phyloP scores from a whole-genome alignment of 2,888 invertebrate species.

The Caenorhabditis sp. region DNA sequence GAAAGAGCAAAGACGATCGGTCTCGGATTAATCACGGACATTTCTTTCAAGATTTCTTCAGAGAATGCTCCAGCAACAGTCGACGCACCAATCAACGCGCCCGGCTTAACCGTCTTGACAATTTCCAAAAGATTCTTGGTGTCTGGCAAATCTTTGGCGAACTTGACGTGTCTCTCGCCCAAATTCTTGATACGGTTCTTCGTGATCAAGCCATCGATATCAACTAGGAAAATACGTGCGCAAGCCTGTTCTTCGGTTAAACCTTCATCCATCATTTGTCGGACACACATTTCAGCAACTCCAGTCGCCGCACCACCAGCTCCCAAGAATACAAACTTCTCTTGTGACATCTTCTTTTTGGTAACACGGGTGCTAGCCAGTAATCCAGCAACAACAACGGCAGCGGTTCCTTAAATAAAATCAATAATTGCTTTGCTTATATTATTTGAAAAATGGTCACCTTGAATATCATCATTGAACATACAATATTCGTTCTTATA shows the following conservation, averaged over 20 bases:
- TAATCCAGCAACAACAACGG: conserved; percentile 92
- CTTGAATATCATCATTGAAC: conserved; percentile 99
- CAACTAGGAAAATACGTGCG: conserved; percentile 89
- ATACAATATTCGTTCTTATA: conserved; percentile 89
- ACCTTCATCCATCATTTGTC: conserved; percentile 87
- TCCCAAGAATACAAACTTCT: conserved; percentile 90
- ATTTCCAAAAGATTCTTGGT: conserved; percentile 84
- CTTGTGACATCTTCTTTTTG: conserved; percentile 82
- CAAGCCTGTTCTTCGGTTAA: conserved; percentile 82
- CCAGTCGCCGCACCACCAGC: conserved; percentile 96
- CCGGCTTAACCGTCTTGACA: conserved; percentile 83
- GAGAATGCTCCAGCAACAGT: conserved; percentile 94
- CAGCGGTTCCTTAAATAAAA: conserved; percentile 78
- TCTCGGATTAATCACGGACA: conserved; percentile 83
- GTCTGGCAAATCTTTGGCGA: conserved; percentile 77
- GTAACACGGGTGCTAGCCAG: conserved; percentile 86
- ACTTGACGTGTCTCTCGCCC: conserved; percentile 52
- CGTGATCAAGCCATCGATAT: conserved; percentile 92
- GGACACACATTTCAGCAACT: conserved; percentile 88
- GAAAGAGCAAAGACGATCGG: conserved; percentile 97
- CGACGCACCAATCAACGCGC: conserved; percentile 91
- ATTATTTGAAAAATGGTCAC: conserved; percentile 71
- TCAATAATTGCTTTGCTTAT: not conserved
- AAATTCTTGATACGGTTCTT: conserved; percentile 73
- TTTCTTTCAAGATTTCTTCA: conserved; percentile 82